Evolutionary conservation across 2,797 vertebrate genomes (phyloP).

Genomic region (Rachycentron canadum): DNA sequence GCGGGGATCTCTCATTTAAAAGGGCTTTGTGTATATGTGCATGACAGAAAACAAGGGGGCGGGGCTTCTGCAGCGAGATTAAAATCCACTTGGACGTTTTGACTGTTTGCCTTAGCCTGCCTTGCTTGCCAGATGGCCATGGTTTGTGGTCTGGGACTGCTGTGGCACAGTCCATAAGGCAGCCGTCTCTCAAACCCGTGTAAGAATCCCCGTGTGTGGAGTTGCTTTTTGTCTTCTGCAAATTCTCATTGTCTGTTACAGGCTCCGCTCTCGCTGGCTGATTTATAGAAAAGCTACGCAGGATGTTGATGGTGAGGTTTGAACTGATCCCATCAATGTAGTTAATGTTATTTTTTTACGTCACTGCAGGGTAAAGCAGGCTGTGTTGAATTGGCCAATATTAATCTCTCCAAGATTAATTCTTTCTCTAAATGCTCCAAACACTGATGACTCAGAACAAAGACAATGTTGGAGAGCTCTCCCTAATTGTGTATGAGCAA

Average conservation of each 20-base stretch:
- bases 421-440: slow-evolving; percentile 4
- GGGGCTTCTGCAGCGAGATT: slow-evolving; percentile 25
- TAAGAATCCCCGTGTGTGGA: slow-evolving; percentile 72
- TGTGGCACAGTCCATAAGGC: slow-evolving; percentile 81
- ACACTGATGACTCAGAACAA: slow-evolving; percentile 1
- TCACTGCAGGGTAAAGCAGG: background rate
- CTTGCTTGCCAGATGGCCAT: slow-evolving; percentile 77
- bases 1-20: background rate
- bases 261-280: slow-evolving; percentile 51
- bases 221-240: slow-evolving; percentile 70
- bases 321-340: slow-evolving; percentile 39
- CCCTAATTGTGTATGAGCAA: background rate
- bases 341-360: slow-evolving; percentile 24
- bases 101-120: slow-evolving; percentile 65
- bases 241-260: slow-evolving; percentile 69
- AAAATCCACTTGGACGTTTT: slow-evolving; percentile 63
- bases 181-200: slow-evolving; percentile 78
- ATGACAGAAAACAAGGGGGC: background rate
- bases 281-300: slow-evolving; percentile 67
- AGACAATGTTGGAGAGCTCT: background rate
- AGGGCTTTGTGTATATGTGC: background rate
- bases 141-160: slow-evolving; percentile 76
- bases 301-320: slow-evolving; percentile 14
- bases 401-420: no score
- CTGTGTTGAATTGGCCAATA: background rate